These are phyloP conservation scores for Phymastichus coffea DNA, from an alignment of 1,140 invertebrate species.

Conservation along the genomic window DNA sequence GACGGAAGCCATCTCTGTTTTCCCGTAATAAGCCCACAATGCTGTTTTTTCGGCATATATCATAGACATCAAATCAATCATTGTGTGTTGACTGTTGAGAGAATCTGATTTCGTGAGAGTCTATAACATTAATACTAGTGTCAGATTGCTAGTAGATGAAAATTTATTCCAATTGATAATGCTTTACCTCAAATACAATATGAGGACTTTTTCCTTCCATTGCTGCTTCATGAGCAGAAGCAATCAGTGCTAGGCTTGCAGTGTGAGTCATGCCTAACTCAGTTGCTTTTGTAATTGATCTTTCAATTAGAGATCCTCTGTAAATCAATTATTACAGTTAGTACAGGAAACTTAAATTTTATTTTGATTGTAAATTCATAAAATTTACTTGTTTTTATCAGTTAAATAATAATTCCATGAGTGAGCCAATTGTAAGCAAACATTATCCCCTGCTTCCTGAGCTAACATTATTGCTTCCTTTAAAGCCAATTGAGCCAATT, in stretches of 20 bases:
- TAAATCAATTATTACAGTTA: conserved; percentile 19
- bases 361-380: background rate
- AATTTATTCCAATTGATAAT: no score
- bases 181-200: conserved; percentile 49
- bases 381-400: conserved; percentile 51
- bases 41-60: conserved; percentile 78
- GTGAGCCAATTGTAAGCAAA: conserved; percentile 82
- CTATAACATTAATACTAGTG: conserved; percentile 57
- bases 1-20: conserved; percentile 77
- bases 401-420: conserved; percentile 75
- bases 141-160: no score
- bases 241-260: conserved; percentile 52
- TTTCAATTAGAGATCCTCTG: conserved; percentile 50
- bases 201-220: conserved; percentile 50
- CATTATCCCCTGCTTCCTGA: conserved; percentile 83
- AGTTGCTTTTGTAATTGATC: conserved; percentile 52
- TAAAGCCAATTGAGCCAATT: conserved; percentile 75
- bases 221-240: conserved; percentile 51
- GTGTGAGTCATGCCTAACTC: conserved; percentile 51
- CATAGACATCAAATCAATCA: conserved; percentile 76
- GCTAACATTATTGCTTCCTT: conserved; percentile 83
- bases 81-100: conserved; percentile 80
- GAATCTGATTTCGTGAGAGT: conserved; percentile 80
- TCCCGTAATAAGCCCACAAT: conserved; percentile 84
- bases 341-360: background rate